Evolutionary conservation across 2,113 vertebrate genomes (phyloP), one percentile per base, ranked within the genome.

Genomic region (Aphyosemion australe): DNA sequence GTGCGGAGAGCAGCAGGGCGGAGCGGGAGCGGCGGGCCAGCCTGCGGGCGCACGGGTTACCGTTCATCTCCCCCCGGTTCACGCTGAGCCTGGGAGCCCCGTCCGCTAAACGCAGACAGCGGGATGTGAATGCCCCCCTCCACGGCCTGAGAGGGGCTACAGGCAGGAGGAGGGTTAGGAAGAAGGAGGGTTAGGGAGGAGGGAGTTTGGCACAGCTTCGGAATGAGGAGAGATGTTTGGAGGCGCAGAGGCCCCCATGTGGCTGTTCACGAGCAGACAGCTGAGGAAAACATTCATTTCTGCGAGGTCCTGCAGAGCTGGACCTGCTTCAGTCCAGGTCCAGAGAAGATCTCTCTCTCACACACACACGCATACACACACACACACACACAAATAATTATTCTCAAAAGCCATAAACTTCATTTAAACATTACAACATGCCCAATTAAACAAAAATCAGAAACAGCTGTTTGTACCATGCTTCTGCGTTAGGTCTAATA

Each of bases 11-110:
- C 68, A 97, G 90, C 69, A 96, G 90, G 66, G 94, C 95, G 64
- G 95, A 95, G 79, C 87, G 91, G 83, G 94, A 96, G 84, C 95
- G 95, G 78, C 95, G 93, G 81, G 94, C 94, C 93, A 95, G 92
- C 88, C 94, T 94, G 82, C 95, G 95, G 87, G 90, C 93, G 80
- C 96, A 96, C 88, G 91, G 90, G 88, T 82, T 92, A 65, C 76
- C 77, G 65, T 69, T 55, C 72, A 56, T 19, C 45, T 68, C 72
- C 65, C 69, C 19, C 67, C 56, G 81, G 52, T 69, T 85, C 74
- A 83, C 60, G 65, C 78, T 51, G 69, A 69, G 65, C 76, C 80
- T 61, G 66, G 56, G 58, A 79, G 76, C 73, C 80, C 78, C 80
- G 64, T 82, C 79, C 79, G 83, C 66, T 81, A 72, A 84, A 72